Evolutionary conservation across 2,113 vertebrate genomes (phyloP).

Genomic region (Athene cunicularia): DNA sequence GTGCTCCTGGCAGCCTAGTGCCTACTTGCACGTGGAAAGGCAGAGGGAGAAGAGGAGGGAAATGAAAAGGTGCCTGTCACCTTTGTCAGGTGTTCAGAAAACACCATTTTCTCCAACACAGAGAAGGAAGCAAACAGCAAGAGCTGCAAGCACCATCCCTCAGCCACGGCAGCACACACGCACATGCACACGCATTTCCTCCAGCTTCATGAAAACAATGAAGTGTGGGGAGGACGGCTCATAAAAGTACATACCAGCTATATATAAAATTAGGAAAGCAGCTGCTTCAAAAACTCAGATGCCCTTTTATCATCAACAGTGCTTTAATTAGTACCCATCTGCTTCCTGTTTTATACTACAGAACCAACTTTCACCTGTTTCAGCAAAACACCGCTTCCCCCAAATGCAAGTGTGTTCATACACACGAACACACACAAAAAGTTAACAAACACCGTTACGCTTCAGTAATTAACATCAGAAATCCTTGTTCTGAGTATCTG

Average conservation of each 20-base stretch:
- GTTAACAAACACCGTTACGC: background rate
- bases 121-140: background rate
- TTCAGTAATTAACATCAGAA: background rate
- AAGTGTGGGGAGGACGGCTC: conserved; percentile 3
- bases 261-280: conserved; percentile 76
- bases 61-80: background rate
- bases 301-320: conserved; percentile 73
- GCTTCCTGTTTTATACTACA: conserved; percentile 78
- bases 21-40: background rate
- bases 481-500: background rate
- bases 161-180: conserved; percentile 8
- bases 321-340: conserved; percentile 82
- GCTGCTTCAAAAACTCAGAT: conserved; percentile 73
- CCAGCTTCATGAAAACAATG: background rate
- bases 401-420: background rate
- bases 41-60: background rate
- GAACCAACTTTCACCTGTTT: conserved; percentile 76
- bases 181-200: conserved; percentile 49
- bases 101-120: background rate
- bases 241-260: conserved; percentile 16
- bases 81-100: background rate
- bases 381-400: conserved; percentile 46
- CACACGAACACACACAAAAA: background rate
- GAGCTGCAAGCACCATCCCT: background rate
- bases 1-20: background rate